Conservation (phyloP, 1,140 invertebrate genomes). For the Diabrotica virgifera region DNA sequence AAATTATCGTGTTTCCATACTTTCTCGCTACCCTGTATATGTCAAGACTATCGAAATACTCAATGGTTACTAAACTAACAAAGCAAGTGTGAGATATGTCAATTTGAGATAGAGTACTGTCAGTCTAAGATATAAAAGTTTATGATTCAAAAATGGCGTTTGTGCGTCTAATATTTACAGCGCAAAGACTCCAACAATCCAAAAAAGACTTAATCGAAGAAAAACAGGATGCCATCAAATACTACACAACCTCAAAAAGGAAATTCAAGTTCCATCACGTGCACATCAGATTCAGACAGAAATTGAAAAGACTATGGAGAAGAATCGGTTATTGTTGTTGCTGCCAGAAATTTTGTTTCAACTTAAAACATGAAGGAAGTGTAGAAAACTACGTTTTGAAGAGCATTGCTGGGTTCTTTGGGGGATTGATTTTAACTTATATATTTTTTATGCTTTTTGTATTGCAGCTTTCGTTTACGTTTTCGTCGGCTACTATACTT, state of each 20-base stretch:
- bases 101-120: too few species aligned
- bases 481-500: constrained; percentile 56
- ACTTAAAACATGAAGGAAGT: constrained; percentile 55
- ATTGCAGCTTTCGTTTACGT: constrained; percentile 58
- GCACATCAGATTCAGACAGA: constrained; percentile 25
- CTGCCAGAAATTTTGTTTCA: constrained; percentile 39
- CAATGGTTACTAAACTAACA: too few species aligned
- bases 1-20: too few species aligned
- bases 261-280: constrained; percentile 35
- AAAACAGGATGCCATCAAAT: constrained; percentile 35
- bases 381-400: constrained; percentile 60
- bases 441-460: constrained; percentile 64
- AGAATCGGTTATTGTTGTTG: constrained; percentile 26
- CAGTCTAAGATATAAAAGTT: not conserved
- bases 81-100: too few species aligned
- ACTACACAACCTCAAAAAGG: constrained; percentile 22
- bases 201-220: constrained; percentile 35
- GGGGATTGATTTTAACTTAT: constrained; percentile 61
- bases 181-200: constrained; percentile 28
- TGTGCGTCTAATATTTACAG: constrained; percentile 36
- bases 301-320: constrained; percentile 29
- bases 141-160: constrained; percentile 32
- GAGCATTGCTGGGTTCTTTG: constrained; percentile 59
- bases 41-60: not conserved
- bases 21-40: too few species aligned